Evolutionary conservation across 2,888 invertebrate species (phyloP).

Genomic region (Acrocyrtus sp.): DNA sequence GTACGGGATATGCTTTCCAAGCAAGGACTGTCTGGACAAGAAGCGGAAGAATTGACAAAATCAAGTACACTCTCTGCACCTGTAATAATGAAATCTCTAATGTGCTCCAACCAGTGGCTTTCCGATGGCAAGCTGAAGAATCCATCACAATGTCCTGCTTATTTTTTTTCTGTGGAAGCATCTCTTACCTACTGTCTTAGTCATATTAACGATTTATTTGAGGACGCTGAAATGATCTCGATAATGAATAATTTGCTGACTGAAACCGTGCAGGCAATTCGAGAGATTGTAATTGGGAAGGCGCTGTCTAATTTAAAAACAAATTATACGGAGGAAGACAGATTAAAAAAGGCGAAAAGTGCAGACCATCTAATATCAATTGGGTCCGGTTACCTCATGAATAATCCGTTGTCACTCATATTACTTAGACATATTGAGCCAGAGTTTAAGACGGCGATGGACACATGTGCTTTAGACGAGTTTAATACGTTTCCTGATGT

Average conservation of each 20-base stretch:
- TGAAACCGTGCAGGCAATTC: constrained; percentile 49
- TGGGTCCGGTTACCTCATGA: constrained; percentile 58
- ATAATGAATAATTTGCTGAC: constrained; percentile 50
- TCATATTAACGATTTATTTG: constrained; percentile 43
- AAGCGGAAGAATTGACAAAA: constrained; percentile 58
- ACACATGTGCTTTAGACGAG: constrained; percentile 52
- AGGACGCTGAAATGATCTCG: constrained; percentile 49
- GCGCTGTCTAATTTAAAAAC: constrained; percentile 19
- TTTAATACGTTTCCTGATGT: constrained; percentile 56
- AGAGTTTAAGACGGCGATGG: constrained; percentile 55
- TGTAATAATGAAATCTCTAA: constrained; percentile 48
- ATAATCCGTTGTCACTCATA: constrained; percentile 55
- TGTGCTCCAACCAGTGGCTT: constrained; percentile 48
- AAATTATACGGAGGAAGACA: constrained; percentile 20
- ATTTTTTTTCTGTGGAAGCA: constrained; percentile 58
- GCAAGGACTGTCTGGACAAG: constrained; percentile 57
- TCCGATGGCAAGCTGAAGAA: constrained; percentile 31
- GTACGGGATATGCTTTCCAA: constrained; percentile 62
- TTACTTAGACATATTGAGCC: constrained; percentile 56
- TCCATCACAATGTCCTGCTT: constrained; percentile 41
- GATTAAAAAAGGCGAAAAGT: constrained; percentile 31
- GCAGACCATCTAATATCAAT: constrained; percentile 56
- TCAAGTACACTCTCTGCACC: constrained; percentile 30
- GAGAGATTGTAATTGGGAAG: constrained; percentile 33
- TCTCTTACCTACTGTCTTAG: constrained; percentile 50